Base-by-base conservation (phyloP, 2,797 vertebrate genomes). In the Myripristis murdjan region DNA sequence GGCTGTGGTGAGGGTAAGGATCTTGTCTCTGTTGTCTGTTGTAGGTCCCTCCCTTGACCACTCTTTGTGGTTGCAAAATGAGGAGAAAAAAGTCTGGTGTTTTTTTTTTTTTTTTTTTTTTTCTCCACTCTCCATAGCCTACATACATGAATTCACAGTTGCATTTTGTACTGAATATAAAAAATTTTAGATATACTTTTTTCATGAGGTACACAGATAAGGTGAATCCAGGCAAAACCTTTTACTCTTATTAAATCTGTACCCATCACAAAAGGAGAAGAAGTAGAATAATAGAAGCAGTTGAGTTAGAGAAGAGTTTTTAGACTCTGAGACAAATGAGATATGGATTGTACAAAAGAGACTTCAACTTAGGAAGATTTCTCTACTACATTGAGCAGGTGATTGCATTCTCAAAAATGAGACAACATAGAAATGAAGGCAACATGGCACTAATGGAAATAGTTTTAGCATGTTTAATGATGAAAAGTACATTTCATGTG, bases 1-100 rank as follows among this genome's bases (percentile, higher is more conserved):
- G 56, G 26, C 43, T 23, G 37, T 24, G 11, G 18, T 16, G 16
- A 28, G 43, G 24, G 23, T 18, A 10, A 28, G 35, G 15, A 6
- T 1, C n/a, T 15, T 8, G 11, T 5, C 1, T 6, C 28, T 70
- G 15, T 23, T 9, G 11, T 53, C 64, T 74, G 23, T 52, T 61
- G 46, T 22, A 60, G 70, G 23, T 79, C 83, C 87, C 79, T 73
- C 91, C 90, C 0, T 71, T 89, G 88, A 16, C 23, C 28, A 41
- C 1, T 16, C 26, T 12, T 3, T 46, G 70, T 4, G 78, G 84
- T 20, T 51, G 68, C 71, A 72, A 59, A 51, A 41, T 3, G 2
- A 64, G 2, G 23, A 31, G 6, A 60, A 26, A 15, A 12, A 5
- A 35, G 16, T 16, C 11, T 10, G 48, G 28, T 35, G 2, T 7